Evolutionary conservation across 2,888 invertebrate genomes (phyloP).

Genomic region (Coleophora deauratella): DNA sequence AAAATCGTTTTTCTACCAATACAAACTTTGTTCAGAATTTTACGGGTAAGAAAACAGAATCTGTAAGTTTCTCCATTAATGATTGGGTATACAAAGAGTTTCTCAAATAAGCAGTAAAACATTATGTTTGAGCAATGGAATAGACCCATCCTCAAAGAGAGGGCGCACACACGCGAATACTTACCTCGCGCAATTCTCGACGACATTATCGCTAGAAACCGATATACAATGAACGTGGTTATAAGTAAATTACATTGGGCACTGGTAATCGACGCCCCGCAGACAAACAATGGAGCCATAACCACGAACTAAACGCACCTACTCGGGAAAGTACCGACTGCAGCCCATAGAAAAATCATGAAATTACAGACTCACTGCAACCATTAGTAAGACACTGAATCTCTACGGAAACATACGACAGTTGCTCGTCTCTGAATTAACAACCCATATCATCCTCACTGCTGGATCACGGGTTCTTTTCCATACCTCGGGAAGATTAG

Average conservation of each 20-base stretch:
- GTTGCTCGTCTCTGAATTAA: no score
- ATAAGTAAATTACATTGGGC: slow-evolving; percentile 52
- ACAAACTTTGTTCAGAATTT: no score
- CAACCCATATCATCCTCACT: no score
- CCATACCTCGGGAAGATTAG: no score
- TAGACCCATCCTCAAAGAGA: slow-evolving; percentile 28
- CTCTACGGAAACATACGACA: slow-evolving; percentile 32
- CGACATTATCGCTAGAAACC: slow-evolving; percentile 37
- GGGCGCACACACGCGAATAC: slow-evolving; percentile 31
- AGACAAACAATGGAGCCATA: slow-evolving; percentile 68
- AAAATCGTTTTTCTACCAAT: no score
- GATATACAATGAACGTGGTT: slow-evolving; percentile 46
- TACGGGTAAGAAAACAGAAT: no score
- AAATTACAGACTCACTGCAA: slow-evolving; percentile 55
- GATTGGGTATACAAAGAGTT: not conserved
- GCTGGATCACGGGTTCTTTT: no score
- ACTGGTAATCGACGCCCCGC: slow-evolving; percentile 42
- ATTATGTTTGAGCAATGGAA: slow-evolving; percentile 25
- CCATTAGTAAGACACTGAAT: slow-evolving; percentile 29
- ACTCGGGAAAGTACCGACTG: slow-evolving; percentile 54
- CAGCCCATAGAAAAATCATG: slow-evolving; percentile 66
- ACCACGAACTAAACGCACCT: slow-evolving; percentile 35
- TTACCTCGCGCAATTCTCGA: slow-evolving; percentile 41
- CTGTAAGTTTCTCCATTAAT: no score
- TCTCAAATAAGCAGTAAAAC: not conserved